Percentiles rank a stretch among this genome's conserved stretches.
Evolutionary conservation across 2,888 invertebrate genomes (phyloP).

Genomic region (Cephus pulcher): DNA sequence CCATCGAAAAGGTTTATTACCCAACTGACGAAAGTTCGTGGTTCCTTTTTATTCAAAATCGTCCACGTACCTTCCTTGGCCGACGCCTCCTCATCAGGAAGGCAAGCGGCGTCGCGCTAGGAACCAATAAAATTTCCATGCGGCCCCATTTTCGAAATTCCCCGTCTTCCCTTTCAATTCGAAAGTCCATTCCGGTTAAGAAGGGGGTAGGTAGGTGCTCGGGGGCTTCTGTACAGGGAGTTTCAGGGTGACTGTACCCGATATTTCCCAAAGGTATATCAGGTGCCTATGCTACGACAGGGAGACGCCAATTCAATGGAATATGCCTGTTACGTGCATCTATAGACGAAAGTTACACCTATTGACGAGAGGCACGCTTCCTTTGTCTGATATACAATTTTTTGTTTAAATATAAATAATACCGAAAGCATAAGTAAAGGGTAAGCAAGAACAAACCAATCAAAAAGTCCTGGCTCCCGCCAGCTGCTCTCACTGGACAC

Average conservation of each 20-base stretch:
- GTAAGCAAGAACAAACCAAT: neutral
- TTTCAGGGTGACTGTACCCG: neutral
- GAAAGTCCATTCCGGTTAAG: neutral
- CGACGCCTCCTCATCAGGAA: neutral
- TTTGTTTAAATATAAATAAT: neutral
- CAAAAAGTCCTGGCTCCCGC: neutral
- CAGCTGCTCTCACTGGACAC: neutral
- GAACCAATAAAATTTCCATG: slow-evolving; percentile 6
- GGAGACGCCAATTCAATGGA: neutral
- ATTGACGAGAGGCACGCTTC: neutral
- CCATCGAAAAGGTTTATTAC: neutral
- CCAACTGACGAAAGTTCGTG: neutral
- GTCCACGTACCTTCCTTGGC: neutral
- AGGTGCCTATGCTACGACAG: neutral
- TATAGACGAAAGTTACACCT: neutral
- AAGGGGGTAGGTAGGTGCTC: neutral
- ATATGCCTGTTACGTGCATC: neutral
- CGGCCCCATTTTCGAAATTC: neutral
- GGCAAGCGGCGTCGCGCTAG: slow-evolving; percentile 3
- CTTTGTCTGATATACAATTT: neutral
- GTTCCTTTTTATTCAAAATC: neutral
- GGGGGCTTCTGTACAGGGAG: neutral
- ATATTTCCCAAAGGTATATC: neutral
- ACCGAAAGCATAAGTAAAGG: no score
- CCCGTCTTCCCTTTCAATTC: neutral